Base-by-base conservation (phyloP, 2,888 invertebrate genomes). In the Acanthosoma haemorrhoidale region DNA sequence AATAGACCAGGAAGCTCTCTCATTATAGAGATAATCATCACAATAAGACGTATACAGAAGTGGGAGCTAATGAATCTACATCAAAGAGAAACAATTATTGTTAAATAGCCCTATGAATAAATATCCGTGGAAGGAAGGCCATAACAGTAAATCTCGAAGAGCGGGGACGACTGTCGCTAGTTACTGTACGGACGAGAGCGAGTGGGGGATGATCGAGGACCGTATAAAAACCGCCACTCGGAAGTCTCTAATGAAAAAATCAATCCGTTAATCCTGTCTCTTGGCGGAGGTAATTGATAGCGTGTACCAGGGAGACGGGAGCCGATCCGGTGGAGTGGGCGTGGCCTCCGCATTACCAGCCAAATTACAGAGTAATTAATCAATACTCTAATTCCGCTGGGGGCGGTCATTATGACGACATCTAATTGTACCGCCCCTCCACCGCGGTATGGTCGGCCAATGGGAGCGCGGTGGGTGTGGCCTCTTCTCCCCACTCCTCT, bases 351-450 rank as follows among this genome's bases (percentile, higher is more conserved):
- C 68, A 70, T 72, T 70, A 72, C 68, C 71, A 25, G 25, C 59
- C 72, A 73, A 73, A 73, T 73, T 73, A 73, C 72, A 73, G 43
- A 69, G 72, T 73, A 73, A 73, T 73, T 73, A 71, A 73, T 73
- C 71, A 73, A 71, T 71, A 71, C 71, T 68, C 67, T 71, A 71
- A 71, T 71, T 71, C 69, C 63, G 38, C 16, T 11, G 34, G 64
- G 68, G 71, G 58, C 58, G 59, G 68, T 70, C 67, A 73, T 71
- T 69, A 70, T 66, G 69, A 68, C 71, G 71, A 71, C 71, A 70
- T 32, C 43, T 73, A 71, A 71, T 70, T 70, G 71, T 57, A 16
- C 61, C 69, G 63, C 16, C 16, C 16, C 11, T 51, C 34, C 68
- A 41, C 68, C 59, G 61, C 71, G 18, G 16, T 32, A 8, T 11